Conservation (phyloP, 2,888 invertebrate genomes). For the Camptogramma bilineatum region DNA sequence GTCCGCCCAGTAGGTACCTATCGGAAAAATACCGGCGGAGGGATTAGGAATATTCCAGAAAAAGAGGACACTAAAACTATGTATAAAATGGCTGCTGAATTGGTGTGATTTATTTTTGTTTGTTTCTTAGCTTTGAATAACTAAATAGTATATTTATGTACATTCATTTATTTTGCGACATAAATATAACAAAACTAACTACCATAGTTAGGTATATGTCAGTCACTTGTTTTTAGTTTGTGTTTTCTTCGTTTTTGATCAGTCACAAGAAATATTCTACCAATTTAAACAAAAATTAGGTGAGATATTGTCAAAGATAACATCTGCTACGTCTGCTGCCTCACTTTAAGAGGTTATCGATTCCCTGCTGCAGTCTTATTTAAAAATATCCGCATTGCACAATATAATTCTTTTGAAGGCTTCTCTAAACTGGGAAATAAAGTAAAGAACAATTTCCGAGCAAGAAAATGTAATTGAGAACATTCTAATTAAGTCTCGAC, state of each 20-base stretch:
- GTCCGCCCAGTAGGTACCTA: background rate
- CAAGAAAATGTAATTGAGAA: slow-evolving; percentile 36
- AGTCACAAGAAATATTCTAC: background rate
- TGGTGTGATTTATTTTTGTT: too few relatives aligned
- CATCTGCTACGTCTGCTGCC: slow-evolving; percentile 6
- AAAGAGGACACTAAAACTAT: background rate
- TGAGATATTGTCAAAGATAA: slow-evolving; percentile 2
- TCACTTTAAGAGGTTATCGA: slow-evolving; percentile 19
- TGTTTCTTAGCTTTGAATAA: too few relatives aligned
- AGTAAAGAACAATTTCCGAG: slow-evolving; percentile 11
- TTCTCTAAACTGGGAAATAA: slow-evolving; percentile 1
- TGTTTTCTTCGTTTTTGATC: background rate
- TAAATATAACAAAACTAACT: too few relatives aligned
- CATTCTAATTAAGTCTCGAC: slow-evolving; percentile 42
- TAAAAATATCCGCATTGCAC: slow-evolving; percentile 17
- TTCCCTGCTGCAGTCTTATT: slow-evolving; percentile 16
- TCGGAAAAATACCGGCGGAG: background rate
- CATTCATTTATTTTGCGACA: too few relatives aligned
- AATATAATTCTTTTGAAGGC: slow-evolving; percentile 11
- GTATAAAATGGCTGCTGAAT: background rate
- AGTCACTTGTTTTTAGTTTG: too few relatives aligned
- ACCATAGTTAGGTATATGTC: too few relatives aligned
- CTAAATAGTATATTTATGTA: too few relatives aligned
- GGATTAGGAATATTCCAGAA: background rate
- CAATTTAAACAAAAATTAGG: background rate